A percentile compares a stretch with the other conserved stretches of the same genome.
Conservation (phyloP, 2,888 invertebrate genomes). For the Diabrotica balteata region DNA sequence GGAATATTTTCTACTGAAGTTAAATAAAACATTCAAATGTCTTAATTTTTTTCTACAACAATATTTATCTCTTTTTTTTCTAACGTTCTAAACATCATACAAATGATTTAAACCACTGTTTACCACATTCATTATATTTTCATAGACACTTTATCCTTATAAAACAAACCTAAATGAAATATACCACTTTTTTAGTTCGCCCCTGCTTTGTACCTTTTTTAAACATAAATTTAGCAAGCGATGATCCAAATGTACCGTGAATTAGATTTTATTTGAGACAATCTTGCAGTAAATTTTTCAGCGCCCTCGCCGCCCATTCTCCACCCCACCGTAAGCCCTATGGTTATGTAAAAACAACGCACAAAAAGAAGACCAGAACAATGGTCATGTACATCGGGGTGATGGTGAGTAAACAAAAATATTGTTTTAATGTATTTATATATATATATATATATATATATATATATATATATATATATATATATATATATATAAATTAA, state of each 20-base stretch:
- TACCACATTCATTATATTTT: too few species aligned
- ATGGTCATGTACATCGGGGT: constrained; percentile 9
- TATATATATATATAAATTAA: too few species aligned
- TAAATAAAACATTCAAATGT: too few species aligned
- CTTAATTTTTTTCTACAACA: too few species aligned
- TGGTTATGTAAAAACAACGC: constrained; percentile 4
- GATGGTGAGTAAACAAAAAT: constrained; percentile 9
- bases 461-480: too few species aligned
- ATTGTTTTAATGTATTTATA: background rate
- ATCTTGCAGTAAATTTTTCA: constrained; percentile 24
- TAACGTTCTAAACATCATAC: too few species aligned
- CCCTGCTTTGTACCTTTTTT: background rate
- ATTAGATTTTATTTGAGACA: constrained; percentile 27
- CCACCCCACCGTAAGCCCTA: background rate
- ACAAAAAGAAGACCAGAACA: constrained; percentile 15
- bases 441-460: too few species aligned
- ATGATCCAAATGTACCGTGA: constrained; percentile 23
- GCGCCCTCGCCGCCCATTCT: background rate
- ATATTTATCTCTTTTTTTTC: too few species aligned
- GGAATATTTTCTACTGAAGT: too few species aligned
- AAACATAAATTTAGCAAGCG: constrained; percentile 5
- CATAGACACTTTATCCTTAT: too few species aligned
- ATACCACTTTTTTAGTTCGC: background rate
- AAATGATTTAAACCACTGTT: too few species aligned
- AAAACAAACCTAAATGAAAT: too few species aligned